Conservation (phyloP, 2,113 vertebrate species). For the Cettia cetti region DNA sequence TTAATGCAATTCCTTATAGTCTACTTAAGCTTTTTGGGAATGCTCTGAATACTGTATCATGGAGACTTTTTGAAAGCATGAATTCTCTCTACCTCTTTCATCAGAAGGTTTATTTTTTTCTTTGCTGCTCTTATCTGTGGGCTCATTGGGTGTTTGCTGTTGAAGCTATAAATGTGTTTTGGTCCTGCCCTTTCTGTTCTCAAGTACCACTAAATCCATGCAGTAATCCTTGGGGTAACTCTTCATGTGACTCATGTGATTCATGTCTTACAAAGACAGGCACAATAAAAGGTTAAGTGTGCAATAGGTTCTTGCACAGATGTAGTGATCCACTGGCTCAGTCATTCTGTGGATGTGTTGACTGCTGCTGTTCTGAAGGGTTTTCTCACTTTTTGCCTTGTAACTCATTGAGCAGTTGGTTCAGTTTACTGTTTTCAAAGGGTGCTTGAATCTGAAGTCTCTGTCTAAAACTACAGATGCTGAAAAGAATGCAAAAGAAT, state of each 20-base stretch:
- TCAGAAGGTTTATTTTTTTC: not conserved
- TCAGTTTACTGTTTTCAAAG: not conserved
- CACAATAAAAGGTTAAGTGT: not conserved
- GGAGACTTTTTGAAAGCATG: not conserved
- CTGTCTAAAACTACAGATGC: not conserved
- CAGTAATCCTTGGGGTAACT: not conserved
- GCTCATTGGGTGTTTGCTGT: not conserved
- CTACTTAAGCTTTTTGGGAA: not conserved
- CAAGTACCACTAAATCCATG: not conserved
- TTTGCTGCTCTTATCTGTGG: not conserved
- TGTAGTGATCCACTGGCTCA: not conserved
- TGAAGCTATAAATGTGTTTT: not conserved
- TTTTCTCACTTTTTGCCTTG: not conserved
- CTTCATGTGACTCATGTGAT: not conserved
- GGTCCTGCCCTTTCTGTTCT: not conserved
- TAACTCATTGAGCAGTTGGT: not conserved
- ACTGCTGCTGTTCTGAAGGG: rapidly evolving
- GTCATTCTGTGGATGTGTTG: not conserved
- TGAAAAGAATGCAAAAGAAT: not conserved
- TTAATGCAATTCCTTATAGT: not conserved
- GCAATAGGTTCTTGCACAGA: not conserved
- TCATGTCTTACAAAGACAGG: not conserved
- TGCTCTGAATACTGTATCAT: not conserved
- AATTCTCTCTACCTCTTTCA: not conserved
- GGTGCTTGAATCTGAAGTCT: not conserved